phyloP scores from a whole-genome alignment of 1,140 invertebrate genomes.

The Homalodisca vitripennis region DNA sequence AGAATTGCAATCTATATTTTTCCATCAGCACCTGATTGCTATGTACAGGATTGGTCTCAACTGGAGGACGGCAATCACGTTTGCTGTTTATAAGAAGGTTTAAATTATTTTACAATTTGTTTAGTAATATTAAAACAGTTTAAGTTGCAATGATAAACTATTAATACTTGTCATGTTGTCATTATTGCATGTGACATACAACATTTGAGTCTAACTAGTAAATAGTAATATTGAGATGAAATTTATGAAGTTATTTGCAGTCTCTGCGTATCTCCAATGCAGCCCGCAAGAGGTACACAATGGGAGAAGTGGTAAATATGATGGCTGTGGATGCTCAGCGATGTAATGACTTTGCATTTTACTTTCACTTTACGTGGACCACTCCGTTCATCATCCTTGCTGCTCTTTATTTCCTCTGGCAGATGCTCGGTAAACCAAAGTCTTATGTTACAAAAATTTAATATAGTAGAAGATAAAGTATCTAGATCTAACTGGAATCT shows the following conservation, averaged over 20 bases:
- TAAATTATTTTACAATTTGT: no score
- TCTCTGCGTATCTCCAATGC: no score
- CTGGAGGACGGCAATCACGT: neutral
- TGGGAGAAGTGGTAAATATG: constrained; percentile 90
- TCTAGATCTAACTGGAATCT: no score
- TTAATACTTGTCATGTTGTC: no score
- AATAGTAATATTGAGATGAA: no score
- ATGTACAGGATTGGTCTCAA: constrained; percentile 52
- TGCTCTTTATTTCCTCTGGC: constrained; percentile 90
- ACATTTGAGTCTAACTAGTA: no score
- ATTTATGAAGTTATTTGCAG: no score
- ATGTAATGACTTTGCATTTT: constrained; percentile 85
- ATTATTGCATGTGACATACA: no score
- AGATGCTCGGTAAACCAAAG: constrained; percentile 62
- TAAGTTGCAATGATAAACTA: no score
- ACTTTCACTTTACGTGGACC: constrained; percentile 96
- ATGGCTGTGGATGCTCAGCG: constrained; percentile 87
- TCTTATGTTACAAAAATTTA: no score
- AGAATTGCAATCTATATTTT: constrained; percentile 55
- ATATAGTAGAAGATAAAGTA: no score
- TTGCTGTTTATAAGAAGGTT: constrained; percentile 52
- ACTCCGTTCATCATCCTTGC: constrained; percentile 89
- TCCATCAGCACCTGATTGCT: constrained; percentile 52
- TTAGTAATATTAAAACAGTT: no score
- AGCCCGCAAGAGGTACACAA: constrained; percentile 81